A percentile compares a stretch with the other conserved stretches of the same genome.
These are phyloP conservation scores for Rhinolophus sinicus DNA, from an alignment of 2,113 vertebrate species.

Conservation along the genomic window DNA sequence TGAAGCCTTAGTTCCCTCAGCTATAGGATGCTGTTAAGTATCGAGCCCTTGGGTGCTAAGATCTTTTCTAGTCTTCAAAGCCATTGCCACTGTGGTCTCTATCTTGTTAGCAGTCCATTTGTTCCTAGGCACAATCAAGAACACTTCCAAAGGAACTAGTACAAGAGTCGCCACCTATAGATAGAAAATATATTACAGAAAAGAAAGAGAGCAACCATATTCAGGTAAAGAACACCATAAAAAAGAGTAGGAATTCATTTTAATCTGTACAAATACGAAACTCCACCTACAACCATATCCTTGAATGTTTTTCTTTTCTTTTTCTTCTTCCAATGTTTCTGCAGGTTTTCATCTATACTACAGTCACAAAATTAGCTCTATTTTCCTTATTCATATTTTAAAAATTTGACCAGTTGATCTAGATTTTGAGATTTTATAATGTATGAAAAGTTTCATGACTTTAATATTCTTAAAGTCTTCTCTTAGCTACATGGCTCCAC, in stretches of 20 bases:
- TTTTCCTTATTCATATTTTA: not conserved
- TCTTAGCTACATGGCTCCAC: not conserved
- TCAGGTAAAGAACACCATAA: not conserved
- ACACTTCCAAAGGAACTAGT: conserved; percentile 22
- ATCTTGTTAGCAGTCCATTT: not conserved
- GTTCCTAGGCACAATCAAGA: not conserved
- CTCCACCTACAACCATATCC: not conserved
- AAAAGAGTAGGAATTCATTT: not conserved
- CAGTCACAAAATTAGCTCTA: not conserved
- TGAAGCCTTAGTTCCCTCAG: not conserved
- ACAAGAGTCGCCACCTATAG: conserved; percentile 64
- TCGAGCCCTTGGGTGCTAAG: not conserved
- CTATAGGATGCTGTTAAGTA: not conserved
- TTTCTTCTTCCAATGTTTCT: not conserved
- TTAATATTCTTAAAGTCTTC: not conserved
- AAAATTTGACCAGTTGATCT: not conserved
- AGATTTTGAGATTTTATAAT: not conserved
- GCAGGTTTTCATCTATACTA: not conserved
- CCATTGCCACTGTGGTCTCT: not conserved
- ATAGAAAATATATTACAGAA: conserved; percentile 19
- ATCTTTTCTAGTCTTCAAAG: not conserved
- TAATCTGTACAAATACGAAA: not conserved
- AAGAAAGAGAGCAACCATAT: not conserved
- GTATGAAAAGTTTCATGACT: not conserved
- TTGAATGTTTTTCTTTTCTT: not conserved